A percentile compares a stretch with the other conserved stretches of the same genome.
Conservation (phyloP, 2,113 vertebrate species). For the Hemiprocne comata region DNA sequence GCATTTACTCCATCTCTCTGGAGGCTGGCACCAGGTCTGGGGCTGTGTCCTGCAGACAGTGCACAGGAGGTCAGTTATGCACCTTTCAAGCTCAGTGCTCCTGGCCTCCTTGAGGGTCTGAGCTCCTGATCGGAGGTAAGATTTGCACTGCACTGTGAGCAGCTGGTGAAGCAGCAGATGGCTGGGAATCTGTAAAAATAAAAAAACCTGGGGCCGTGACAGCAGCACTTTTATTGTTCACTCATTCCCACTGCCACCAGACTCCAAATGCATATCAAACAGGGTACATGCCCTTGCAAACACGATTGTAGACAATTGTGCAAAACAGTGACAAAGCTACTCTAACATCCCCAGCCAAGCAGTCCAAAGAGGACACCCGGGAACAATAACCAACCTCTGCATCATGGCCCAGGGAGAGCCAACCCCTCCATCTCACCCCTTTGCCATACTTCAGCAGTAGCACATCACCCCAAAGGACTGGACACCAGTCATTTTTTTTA, state of each 20-base stretch:
- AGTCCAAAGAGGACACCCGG: accelerated
- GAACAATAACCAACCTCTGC: not conserved
- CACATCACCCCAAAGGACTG: not conserved
- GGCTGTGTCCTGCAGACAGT: not conserved
- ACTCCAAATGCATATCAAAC: not conserved
- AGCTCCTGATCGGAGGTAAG: not conserved
- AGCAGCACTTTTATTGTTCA: not conserved
- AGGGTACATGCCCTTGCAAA: conserved; percentile 5
- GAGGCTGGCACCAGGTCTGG: not conserved
- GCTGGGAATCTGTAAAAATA: conserved; percentile 25
- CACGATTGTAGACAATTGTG: not conserved
- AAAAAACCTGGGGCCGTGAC: not conserved
- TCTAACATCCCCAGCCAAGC: not conserved
- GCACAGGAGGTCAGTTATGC: not conserved
- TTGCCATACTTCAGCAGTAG: not conserved
- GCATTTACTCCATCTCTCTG: not conserved
- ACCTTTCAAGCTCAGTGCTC: not conserved
- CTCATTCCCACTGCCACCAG: not conserved
- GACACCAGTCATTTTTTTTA: not conserved
- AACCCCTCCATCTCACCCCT: not conserved
- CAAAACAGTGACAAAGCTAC: not conserved
- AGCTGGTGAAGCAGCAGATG: conserved; percentile 62
- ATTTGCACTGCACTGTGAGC: not conserved
- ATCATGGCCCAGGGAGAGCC: not conserved
- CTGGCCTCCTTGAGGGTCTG: not conserved